A percentile compares a stretch with the other conserved stretches of the same genome.
phyloP scores from a whole-genome alignment of 92 coral and sea anemone genomes.

The Meandrina meandrites region DNA sequence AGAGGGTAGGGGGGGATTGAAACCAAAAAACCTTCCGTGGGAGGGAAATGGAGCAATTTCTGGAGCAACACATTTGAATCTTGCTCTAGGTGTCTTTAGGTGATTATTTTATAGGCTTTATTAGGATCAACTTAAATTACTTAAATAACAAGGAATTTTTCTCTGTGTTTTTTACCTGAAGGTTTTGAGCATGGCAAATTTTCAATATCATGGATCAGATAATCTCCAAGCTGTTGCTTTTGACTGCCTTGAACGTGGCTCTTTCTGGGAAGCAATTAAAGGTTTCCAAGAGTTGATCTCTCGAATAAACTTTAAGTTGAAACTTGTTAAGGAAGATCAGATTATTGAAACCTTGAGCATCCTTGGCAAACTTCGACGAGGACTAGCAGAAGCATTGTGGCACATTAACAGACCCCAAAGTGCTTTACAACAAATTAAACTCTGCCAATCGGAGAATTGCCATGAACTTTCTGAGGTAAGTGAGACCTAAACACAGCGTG shows the following conservation, averaged over 20 bases:
- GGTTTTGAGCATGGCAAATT: not conserved
- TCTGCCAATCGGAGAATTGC: not conserved
- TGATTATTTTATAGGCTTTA: no score
- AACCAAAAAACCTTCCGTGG: no score
- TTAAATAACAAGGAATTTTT: not conserved
- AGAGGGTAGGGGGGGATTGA: no score
- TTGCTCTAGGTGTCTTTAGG: no score
- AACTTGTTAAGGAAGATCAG: not conserved
- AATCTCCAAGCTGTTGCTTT: not conserved
- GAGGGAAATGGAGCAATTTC: no score
- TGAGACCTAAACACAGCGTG: not conserved
- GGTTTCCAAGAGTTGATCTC: not conserved
- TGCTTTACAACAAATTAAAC: not conserved
- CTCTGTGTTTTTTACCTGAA: not conserved
- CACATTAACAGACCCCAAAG: not conserved
- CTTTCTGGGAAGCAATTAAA: not conserved
- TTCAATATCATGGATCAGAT: not conserved
- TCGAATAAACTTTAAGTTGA: not conserved
- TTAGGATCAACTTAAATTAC: not conserved
- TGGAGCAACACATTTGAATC: no score
- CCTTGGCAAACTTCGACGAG: not conserved
- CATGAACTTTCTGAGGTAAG: constrained; percentile 7
- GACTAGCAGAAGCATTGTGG: constrained; percentile 8
- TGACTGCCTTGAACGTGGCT: not conserved
- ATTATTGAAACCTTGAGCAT: not conserved